Percentiles rank a stretch among this genome's conserved stretches.
Conservation (phyloP, 2,888 invertebrate species). For the Papilio elwesi region DNA sequence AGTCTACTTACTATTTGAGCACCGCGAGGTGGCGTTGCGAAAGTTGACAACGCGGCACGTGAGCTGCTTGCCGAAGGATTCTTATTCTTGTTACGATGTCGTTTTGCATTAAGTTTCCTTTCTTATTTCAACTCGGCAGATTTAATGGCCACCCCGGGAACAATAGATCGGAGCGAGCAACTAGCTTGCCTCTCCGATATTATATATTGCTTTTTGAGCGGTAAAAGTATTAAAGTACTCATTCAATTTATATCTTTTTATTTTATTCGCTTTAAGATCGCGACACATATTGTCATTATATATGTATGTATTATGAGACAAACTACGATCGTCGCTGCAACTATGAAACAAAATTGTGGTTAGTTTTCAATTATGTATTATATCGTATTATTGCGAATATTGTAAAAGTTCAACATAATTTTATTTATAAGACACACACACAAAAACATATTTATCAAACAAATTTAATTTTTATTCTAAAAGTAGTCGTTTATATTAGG, state of each 20-base stretch:
- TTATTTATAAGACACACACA: too few relatives aligned
- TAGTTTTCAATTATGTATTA: neutral
- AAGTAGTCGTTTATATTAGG: neutral
- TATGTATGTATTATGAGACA: neutral
- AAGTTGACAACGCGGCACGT: conserved; percentile 80
- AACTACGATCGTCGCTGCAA: conserved; percentile 6
- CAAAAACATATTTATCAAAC: too few relatives aligned
- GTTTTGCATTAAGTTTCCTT: conserved; percentile 69
- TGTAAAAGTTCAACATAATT: too few relatives aligned
- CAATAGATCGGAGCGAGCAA: conserved; percentile 39
- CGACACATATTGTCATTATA: conserved; percentile 10
- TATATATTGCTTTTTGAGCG: conserved; percentile 37
- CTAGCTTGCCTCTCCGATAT: conserved; percentile 36
- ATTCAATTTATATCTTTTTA: conserved; percentile 37
- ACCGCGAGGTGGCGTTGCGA: conserved; percentile 79
- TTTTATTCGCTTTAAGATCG: conserved; percentile 18
- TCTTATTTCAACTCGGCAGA: conserved; percentile 57
- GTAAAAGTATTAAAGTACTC: conserved; percentile 29
- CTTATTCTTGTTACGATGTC: conserved; percentile 64
- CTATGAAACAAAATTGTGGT: conserved; percentile 1
- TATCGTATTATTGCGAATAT: too few relatives aligned
- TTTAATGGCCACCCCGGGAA: conserved; percentile 49
- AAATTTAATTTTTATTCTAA: neutral
- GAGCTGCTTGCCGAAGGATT: conserved; percentile 69
- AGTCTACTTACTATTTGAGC: conserved; percentile 72